phyloP scores from a whole-genome alignment of 2,113 vertebrate species.

The Melanotaenia duboulayi region DNA sequence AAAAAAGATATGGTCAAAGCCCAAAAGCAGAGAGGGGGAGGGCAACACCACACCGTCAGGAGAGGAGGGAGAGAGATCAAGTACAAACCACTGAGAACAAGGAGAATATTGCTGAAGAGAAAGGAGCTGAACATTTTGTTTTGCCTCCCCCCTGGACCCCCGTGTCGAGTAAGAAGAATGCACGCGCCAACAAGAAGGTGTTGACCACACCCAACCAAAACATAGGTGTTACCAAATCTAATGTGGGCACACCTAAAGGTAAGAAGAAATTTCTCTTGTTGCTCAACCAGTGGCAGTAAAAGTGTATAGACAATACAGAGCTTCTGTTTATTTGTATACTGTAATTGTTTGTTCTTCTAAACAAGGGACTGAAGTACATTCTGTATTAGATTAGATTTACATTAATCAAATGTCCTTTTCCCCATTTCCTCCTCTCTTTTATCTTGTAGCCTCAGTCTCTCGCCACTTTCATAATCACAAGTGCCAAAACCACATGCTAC shows the following conservation, averaged over 20 bases:
- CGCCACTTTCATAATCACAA: conserved; percentile 69
- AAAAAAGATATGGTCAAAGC: conserved; percentile 48
- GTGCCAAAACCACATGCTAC: conserved; percentile 73
- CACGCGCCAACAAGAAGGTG: conserved; percentile 71
- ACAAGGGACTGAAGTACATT: conserved; percentile 43
- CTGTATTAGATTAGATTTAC: conserved; percentile 60
- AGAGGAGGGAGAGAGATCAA: conserved; percentile 61
- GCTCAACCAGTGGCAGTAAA: conserved; percentile 2
- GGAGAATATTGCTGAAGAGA: conserved; percentile 82
- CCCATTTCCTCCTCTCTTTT: conserved; percentile 38
- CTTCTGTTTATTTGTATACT: conserved; percentile 37
- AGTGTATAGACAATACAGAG: not conserved
- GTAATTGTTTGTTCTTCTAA: conserved; percentile 58
- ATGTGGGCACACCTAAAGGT: conserved; percentile 67
- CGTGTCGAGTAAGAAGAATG: conserved; percentile 71
- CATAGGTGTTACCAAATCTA: conserved; percentile 28
- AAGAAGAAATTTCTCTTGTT: conserved; percentile 25
- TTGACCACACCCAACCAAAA: conserved; percentile 75
- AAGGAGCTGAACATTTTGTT: conserved; percentile 76
- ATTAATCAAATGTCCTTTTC: conserved; percentile 59
- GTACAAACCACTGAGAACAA: conserved; percentile 82
- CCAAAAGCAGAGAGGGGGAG: conserved; percentile 53
- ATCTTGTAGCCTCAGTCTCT: conserved; percentile 34
- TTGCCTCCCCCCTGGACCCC: conserved; percentile 85
- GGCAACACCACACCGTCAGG: conserved; percentile 33